phyloP scores from a whole-genome alignment of 2,797 vertebrate species.

The Galago senegalensis region DNA sequence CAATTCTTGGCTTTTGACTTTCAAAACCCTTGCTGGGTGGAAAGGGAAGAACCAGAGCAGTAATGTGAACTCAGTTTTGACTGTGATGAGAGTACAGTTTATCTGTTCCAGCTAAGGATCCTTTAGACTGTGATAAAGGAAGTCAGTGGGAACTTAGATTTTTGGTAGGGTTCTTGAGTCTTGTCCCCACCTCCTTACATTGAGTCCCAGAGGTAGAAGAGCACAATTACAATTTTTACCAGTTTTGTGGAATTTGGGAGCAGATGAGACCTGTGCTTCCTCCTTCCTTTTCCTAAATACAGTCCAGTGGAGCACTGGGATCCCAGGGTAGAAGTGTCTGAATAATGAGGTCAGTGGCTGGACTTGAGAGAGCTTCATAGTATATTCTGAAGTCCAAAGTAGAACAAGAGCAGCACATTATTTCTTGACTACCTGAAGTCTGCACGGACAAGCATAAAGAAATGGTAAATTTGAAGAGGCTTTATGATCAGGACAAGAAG shows the following conservation, averaged over 20 bases:
- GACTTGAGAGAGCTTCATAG: background rate
- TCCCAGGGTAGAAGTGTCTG: background rate
- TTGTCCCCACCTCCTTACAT: background rate
- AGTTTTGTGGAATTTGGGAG: background rate
- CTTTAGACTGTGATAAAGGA: background rate
- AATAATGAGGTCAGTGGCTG: background rate
- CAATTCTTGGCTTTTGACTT: slow-evolving; percentile 44
- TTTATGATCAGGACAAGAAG: background rate
- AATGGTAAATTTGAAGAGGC: background rate
- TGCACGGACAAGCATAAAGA: background rate
- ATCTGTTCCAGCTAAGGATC: slow-evolving; percentile 4
- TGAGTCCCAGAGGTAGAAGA: background rate
- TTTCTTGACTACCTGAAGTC: background rate
- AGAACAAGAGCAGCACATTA: background rate
- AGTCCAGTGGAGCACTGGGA: background rate
- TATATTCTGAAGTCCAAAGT: background rate
- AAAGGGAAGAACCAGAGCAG: background rate
- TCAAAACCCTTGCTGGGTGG: slow-evolving; percentile 17
- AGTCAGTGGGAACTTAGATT: background rate
- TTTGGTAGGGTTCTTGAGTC: background rate
- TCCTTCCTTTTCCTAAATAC: background rate
- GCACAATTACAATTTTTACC: background rate
- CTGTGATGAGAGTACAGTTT: slow-evolving; percentile 32
- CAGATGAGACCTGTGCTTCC: background rate
- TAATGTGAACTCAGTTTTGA: background rate